A percentile compares a stretch with the other conserved stretches of the same genome.
phyloP scores from a whole-genome alignment of 2,797 vertebrate species.

The Microctenopoma lineatum region DNA sequence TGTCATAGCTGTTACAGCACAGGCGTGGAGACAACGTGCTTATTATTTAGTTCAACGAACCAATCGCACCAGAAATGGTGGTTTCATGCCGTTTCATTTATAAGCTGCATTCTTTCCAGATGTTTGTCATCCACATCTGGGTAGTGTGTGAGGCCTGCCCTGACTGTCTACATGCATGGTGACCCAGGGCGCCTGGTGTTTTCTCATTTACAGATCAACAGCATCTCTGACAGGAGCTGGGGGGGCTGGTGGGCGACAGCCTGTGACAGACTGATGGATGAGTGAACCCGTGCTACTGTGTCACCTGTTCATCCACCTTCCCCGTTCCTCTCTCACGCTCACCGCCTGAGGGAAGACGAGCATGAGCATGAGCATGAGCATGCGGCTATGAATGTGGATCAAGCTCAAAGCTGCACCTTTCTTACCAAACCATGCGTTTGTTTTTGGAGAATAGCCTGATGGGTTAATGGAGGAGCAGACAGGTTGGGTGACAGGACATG shows the following conservation, averaged over 20 bases:
- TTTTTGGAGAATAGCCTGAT: slow-evolving; percentile 25
- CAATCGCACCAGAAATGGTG: slow-evolving; percentile 34
- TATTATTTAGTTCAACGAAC: slow-evolving; percentile 22
- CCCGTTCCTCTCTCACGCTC: slow-evolving; percentile 13
- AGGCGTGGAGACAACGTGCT: background rate
- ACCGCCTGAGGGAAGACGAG: slow-evolving; percentile 16
- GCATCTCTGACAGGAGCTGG: slow-evolving; percentile 63
- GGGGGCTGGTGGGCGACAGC: slow-evolving; percentile 39
- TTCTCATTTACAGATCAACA: slow-evolving; percentile 79
- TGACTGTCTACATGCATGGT: slow-evolving; percentile 32
- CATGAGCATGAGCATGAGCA: slow-evolving; percentile 16
- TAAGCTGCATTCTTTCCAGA: slow-evolving; percentile 1
- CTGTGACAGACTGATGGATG: slow-evolving; percentile 80
- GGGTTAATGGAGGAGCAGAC: slow-evolving; percentile 48
- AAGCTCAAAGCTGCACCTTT: slow-evolving; percentile 27
- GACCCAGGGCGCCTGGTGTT: slow-evolving; percentile 50
- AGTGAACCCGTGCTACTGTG: slow-evolving; percentile 70
- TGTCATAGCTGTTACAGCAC: background rate
- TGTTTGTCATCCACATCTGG: too few species aligned
- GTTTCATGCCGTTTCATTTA: slow-evolving; percentile 28
- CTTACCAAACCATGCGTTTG: slow-evolving; percentile 14
- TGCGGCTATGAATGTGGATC: slow-evolving; percentile 32
- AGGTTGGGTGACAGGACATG: slow-evolving; percentile 46
- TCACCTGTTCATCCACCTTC: slow-evolving; percentile 54
- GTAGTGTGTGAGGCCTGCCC: too few species aligned